These are phyloP conservation scores for Hoplostethus atlanticus DNA, from an alignment of 2,797 vertebrate species.

Conservation along the genomic window DNA sequence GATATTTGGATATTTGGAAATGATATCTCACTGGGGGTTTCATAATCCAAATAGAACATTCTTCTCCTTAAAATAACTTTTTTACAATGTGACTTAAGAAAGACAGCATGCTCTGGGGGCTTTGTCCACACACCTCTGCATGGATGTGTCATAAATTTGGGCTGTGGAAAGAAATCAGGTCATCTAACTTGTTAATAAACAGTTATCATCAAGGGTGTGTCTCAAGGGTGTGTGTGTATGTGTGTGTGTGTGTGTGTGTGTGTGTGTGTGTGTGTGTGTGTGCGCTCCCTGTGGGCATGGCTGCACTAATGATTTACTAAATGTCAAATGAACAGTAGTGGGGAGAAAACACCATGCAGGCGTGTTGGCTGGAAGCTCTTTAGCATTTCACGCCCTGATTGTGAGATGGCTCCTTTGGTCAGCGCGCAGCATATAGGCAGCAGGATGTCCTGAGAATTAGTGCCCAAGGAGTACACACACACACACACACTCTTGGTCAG, in stretches of 20 bases:
- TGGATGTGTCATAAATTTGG: slow-evolving; percentile 67
- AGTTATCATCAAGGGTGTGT: slow-evolving; percentile 59
- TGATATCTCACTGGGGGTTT: background rate
- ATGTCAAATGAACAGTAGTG: slow-evolving; percentile 85
- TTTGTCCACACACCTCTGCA: slow-evolving; percentile 63
- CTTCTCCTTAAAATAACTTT: slow-evolving; percentile 3
- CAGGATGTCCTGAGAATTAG: slow-evolving; percentile 54
- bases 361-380: slow-evolving; percentile 82
- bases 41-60: slow-evolving; percentile 6
- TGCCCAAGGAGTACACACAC: slow-evolving; percentile 44
- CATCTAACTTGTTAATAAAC: slow-evolving; percentile 75
- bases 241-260: slow-evolving; percentile 29
- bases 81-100: slow-evolving; percentile 1
- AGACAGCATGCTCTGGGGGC: slow-evolving; percentile 9
- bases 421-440: slow-evolving; percentile 50
- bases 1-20: too few species aligned
- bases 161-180: slow-evolving; percentile 73
- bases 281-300: slow-evolving; percentile 58
- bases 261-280: slow-evolving; percentile 34
- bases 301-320: slow-evolving; percentile 84
- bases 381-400: slow-evolving; percentile 88
- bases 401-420: slow-evolving; percentile 76
- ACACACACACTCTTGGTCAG: slow-evolving; percentile 34
- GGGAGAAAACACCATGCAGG: slow-evolving; percentile 79
- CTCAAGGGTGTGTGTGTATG: slow-evolving; percentile 20